phyloP scores from a whole-genome alignment of 2,113 vertebrate species.

The Laterallus jamaicensis region DNA sequence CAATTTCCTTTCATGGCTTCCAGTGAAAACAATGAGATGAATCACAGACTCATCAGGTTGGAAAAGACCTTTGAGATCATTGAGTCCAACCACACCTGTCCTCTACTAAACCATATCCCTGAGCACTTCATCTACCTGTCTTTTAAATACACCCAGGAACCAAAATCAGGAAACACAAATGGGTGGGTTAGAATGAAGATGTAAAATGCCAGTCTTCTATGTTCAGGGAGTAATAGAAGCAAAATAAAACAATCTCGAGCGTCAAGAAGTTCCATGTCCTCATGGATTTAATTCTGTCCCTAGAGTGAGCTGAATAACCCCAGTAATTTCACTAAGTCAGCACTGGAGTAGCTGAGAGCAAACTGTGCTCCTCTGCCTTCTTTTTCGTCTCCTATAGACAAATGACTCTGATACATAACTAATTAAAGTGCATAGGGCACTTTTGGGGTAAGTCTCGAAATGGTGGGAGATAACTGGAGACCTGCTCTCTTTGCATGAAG shows the following conservation, averaged over 20 bases:
- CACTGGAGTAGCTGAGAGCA: neutral
- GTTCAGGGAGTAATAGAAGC: neutral
- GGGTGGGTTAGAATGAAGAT: neutral
- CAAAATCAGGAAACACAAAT: neutral
- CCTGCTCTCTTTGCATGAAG: neutral
- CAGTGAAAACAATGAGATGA: neutral
- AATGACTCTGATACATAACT: neutral
- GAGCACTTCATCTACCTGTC: no score
- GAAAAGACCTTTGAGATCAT: no score
- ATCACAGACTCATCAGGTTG: neutral
- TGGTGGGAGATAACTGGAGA: neutral
- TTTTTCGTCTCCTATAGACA: neutral
- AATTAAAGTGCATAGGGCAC: neutral
- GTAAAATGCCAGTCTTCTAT: neutral
- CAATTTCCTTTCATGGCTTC: neutral
- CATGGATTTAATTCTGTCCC: neutral
- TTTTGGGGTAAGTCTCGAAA: neutral
- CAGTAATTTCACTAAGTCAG: neutral
- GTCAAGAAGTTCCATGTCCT: neutral
- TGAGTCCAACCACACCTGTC: no score
- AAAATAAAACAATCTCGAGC: neutral
- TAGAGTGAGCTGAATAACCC: neutral
- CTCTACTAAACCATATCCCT: no score
- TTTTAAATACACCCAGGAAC: no score
- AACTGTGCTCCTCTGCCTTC: fast-evolving